phyloP scores from a whole-genome alignment of 2,888 invertebrate genomes.

The Pollenia angustigena region DNA sequence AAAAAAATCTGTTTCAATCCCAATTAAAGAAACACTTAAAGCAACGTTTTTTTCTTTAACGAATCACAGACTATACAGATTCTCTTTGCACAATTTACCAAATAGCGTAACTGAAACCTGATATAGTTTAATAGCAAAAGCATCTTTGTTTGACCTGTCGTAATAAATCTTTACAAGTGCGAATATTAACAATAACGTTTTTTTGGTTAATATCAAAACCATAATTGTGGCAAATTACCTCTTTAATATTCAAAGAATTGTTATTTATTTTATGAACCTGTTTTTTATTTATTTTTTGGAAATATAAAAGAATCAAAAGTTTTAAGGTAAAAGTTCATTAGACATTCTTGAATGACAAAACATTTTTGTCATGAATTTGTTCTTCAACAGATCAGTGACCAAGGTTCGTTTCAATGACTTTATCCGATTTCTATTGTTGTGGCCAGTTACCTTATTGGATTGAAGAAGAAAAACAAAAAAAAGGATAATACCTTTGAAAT shows the following conservation, averaged over 20 bases:
- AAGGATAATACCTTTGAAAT: neutral
- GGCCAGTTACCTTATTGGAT: slow-evolving; percentile 31
- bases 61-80: neutral
- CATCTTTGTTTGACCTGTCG: slow-evolving; percentile 16
- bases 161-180: neutral
- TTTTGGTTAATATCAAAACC: too few relatives aligned
- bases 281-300: neutral
- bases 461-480: neutral
- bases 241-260: neutral
- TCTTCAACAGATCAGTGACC: slow-evolving; percentile 44
- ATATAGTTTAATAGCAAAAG: slow-evolving; percentile 18
- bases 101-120: slow-evolving; percentile 28
- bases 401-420: slow-evolving; percentile 16
- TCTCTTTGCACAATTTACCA: neutral
- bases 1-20: too few relatives aligned
- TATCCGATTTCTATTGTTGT: slow-evolving; percentile 23
- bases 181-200: neutral
- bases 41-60: neutral
- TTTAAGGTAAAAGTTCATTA: slow-evolving; percentile 56
- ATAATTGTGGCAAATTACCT: slow-evolving; percentile 2
- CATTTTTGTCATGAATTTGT: neutral
- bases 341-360: slow-evolving; percentile 40
- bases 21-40: neutral
- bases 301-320: slow-evolving; percentile 1
- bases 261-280: neutral